Conservation (phyloP, 2,888 invertebrate genomes). For the Nemotelus pantherinus region DNA sequence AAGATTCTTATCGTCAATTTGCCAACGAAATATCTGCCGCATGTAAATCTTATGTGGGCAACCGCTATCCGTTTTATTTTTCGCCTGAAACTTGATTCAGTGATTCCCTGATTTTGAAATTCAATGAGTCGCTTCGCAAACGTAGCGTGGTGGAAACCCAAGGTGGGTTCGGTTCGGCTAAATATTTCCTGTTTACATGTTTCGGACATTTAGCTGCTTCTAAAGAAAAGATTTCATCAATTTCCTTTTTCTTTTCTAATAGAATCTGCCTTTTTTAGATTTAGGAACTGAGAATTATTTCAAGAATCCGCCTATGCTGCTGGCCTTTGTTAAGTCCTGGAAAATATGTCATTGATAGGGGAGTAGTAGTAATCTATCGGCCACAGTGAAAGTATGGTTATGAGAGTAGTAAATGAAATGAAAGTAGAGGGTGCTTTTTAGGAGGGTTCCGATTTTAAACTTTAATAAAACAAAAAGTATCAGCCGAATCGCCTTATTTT, state of each 20-base stretch:
- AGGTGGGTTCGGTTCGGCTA: background rate
- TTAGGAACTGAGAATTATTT: background rate
- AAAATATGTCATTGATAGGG: too few species aligned
- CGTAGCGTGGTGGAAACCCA: background rate
- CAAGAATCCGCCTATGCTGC: too few species aligned
- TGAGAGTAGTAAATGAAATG: too few species aligned
- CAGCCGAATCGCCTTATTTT: too few species aligned
- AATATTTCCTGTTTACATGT: constrained; percentile 29
- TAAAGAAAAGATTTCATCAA: constrained; percentile 21
- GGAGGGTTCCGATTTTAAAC: too few species aligned
- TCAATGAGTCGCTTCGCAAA: constrained; percentile 27
- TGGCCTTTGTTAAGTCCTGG: too few species aligned
- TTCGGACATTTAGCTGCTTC: constrained; percentile 29
- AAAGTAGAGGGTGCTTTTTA: too few species aligned
- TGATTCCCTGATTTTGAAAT: constrained; percentile 28
- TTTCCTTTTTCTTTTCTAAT: constrained; percentile 19
- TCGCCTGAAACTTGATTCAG: background rate
- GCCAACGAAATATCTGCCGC: constrained; percentile 23
- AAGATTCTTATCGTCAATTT: constrained; percentile 40
- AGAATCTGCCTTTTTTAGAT: constrained; percentile 10
- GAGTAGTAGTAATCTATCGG: too few species aligned
- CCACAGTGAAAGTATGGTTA: too few species aligned
- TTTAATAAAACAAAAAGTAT: too few species aligned
- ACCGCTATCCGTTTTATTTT: constrained; percentile 8
- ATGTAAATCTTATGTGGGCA: constrained; percentile 17